Base-by-base conservation (phyloP, 1,140 invertebrate species). In the Acromyrmex charruanus region DNA sequence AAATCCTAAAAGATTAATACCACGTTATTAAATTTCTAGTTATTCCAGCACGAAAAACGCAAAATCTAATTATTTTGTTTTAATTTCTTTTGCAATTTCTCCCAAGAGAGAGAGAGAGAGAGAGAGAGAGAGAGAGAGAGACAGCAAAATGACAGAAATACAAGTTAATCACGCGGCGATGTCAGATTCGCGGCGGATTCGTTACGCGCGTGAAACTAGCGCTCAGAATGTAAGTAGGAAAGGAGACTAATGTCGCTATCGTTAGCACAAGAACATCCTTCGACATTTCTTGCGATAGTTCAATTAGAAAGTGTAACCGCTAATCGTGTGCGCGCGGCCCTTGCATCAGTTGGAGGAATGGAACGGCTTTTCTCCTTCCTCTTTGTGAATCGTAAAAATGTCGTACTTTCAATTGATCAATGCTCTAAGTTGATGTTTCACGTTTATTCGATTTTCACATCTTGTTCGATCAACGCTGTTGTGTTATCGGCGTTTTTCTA, bases 221-320 rank as follows among this genome's bases (percentile, higher is more conserved):
- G 84, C 53, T 87, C 77, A 53, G 66, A 90, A 82, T 51, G 89
- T 89, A 90, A 91, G 90, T 91, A 91, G 89, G 90, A 87, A 91
- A 91, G 79, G 87, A 90, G 90, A 91, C 89, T 91, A 91, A 88
- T 89, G 84, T 90, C 89, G 90, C 77, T 88, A 85, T 89, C 89
- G 89, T 90, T 91, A 90, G 88, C 79, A 44, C 10, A 87, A 87
- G 89, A 88, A 90, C 86, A 91, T 88, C 86, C 80, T 80, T 61
- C 89, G 58, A 69, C 49, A 28, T 85, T 87, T 87, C 65, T 85
- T 85, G 63, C 59, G 77, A 77, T 31, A 51, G 61, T 90, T 79
- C 88, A 87, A 88, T 90, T 91, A 86, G 90, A 91, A 91, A 91
- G 90, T 91, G 87, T 77, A 89, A 72, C 72, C 87, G 58, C 21